These are phyloP conservation scores for Trinectes maculatus DNA, from an alignment of 2,113 vertebrate genomes.

Conservation along the genomic window DNA sequence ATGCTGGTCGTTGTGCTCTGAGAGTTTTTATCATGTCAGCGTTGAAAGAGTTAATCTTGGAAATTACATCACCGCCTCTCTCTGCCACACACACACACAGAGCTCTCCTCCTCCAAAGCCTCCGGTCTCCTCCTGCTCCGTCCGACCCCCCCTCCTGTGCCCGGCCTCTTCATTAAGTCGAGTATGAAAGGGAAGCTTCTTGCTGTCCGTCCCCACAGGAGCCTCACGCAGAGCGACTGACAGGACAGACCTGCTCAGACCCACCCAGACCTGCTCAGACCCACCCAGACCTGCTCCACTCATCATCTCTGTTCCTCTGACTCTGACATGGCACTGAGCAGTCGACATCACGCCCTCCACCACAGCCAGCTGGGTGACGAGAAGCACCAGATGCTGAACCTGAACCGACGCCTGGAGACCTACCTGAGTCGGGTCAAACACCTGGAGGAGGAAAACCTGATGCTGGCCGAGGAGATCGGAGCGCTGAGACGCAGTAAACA, in stretches of 20 bases:
- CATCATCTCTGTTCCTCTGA: too few relatives aligned
- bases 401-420: slow-evolving; percentile 90
- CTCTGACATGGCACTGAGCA: slow-evolving; percentile 72
- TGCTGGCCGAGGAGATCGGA: slow-evolving; percentile 84
- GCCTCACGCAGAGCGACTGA: slow-evolving; percentile 26
- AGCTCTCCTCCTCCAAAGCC: slow-evolving; percentile 23
- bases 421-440: slow-evolving; percentile 90
- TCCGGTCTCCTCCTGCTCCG: slow-evolving; percentile 49
- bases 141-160: slow-evolving; percentile 44
- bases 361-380: slow-evolving; percentile 79
- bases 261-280: not conserved
- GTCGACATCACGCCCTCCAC: slow-evolving; percentile 17
- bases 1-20: too few relatives aligned
- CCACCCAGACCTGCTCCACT: not conserved
- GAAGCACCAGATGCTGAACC: slow-evolving; percentile 92
- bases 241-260: not conserved
- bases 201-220: slow-evolving; percentile 51
- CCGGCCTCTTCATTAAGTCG: slow-evolving; percentile 67
- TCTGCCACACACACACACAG: slow-evolving; percentile 12
- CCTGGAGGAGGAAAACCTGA: slow-evolving; percentile 90
- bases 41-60: slow-evolving; percentile 72
- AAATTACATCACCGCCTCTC: slow-evolving; percentile 64
- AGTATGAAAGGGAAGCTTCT: slow-evolving; percentile 74
- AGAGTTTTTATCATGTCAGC: too few relatives aligned
- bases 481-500: slow-evolving; percentile 69